Evolutionary conservation across 2,113 vertebrate genomes (phyloP).

Genomic region (Vulpes ferrilata): DNA sequence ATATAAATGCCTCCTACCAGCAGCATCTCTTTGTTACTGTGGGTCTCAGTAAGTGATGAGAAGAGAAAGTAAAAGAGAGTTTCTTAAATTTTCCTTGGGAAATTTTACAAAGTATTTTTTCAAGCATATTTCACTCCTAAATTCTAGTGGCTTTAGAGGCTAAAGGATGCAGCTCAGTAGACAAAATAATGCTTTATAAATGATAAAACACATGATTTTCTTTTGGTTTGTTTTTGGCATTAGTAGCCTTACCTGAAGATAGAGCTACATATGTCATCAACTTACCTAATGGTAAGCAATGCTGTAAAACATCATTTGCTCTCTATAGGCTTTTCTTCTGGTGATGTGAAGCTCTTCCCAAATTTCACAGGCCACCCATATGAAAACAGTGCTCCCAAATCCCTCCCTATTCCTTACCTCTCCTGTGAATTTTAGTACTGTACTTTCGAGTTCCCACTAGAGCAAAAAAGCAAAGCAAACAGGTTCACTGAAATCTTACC

Average conservation of each 20-base stretch:
- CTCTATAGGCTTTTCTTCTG: neutral
- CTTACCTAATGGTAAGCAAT: neutral
- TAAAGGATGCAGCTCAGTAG: neutral
- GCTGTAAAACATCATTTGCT: neutral
- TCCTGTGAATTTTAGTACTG: neutral
- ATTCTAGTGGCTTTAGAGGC: neutral
- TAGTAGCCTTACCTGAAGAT: neutral
- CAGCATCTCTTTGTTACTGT: neutral
- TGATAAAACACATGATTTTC: neutral
- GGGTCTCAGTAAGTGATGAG: neutral
- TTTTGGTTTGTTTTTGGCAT: neutral
- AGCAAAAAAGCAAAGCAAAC: neutral
- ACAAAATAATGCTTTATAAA: slow-evolving; percentile 11
- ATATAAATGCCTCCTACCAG: neutral
- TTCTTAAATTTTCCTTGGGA: neutral
- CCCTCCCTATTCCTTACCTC: neutral
- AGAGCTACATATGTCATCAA: neutral
- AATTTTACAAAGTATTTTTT: neutral
- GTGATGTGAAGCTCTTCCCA: neutral
- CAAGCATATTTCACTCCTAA: slow-evolving; percentile 12
- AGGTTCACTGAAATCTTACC: neutral
- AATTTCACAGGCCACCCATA: neutral
- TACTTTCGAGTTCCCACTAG: neutral
- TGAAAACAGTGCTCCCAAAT: neutral
- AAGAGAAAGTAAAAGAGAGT: slow-evolving; percentile 20